Conservation (phyloP, 2,113 vertebrate species). For the Cardinalis cardinalis region DNA sequence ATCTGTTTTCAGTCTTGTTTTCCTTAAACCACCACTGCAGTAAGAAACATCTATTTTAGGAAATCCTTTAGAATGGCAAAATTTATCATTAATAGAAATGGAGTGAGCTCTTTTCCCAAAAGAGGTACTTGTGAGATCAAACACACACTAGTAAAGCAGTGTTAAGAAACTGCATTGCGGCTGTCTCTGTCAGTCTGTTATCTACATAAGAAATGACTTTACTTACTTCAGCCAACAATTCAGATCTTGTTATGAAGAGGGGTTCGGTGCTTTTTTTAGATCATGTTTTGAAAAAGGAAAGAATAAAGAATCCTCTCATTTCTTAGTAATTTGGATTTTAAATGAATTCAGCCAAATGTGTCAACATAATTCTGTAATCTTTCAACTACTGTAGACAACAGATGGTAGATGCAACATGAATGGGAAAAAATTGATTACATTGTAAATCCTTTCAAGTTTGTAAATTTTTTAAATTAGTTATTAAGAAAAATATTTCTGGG, state of each 20-base stretch:
- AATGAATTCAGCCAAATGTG: not conserved
- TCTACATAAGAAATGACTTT: not conserved
- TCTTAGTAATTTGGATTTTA: not conserved
- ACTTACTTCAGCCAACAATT: not conserved
- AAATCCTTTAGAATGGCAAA: not conserved
- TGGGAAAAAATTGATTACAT: not conserved
- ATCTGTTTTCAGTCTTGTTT: not conserved
- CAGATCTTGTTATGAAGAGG: not conserved
- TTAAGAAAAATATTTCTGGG: not conserved
- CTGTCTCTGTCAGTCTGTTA: not conserved
- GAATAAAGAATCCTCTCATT: not conserved
- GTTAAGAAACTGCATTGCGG: not conserved
- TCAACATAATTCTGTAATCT: not conserved
- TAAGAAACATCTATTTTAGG: not conserved
- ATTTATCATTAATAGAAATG: not conserved
- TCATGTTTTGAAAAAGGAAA: not conserved
- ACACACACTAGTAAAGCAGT: not conserved
- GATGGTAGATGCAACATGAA: not conserved
- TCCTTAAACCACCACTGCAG: not conserved
- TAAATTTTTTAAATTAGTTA: not conserved
- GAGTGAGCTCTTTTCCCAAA: not conserved
- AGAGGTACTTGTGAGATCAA: not conserved
- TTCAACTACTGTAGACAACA: not conserved
- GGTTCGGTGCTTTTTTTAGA: not conserved
- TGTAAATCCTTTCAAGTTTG: not conserved